Evolutionary conservation across 2,113 vertebrate species (phyloP).

Genomic region (Lasiurus cinereus): DNA sequence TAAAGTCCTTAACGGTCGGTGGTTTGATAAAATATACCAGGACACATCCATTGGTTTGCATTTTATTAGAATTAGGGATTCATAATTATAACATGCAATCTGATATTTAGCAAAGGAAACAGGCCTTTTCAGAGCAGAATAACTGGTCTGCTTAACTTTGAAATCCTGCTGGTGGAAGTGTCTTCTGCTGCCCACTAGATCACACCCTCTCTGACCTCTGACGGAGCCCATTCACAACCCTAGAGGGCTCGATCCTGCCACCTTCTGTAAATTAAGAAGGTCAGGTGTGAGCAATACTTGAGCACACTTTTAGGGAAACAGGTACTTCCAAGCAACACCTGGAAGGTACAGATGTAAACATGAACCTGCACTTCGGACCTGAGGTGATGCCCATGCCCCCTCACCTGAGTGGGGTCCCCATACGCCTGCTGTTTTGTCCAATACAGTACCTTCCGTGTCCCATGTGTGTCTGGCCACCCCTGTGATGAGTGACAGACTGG

Average conservation of each 20-base stretch:
- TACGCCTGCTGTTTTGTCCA: background rate
- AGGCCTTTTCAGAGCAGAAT: conserved; percentile 60
- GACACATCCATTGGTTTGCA: background rate
- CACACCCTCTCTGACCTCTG: background rate
- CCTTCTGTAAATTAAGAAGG: conserved; percentile 42
- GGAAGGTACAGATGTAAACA: background rate
- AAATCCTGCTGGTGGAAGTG: conserved; percentile 58
- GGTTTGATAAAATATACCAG: conserved; percentile 34
- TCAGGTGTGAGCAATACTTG: background rate
- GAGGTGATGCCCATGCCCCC: background rate
- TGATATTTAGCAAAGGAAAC: conserved; percentile 28
- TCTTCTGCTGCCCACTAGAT: conserved; percentile 25
- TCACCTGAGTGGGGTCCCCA: background rate
- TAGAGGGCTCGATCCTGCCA: background rate
- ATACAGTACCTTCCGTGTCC: background rate
- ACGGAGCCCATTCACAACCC: background rate
- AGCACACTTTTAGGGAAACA: conserved; percentile 48
- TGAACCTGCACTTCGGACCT: background rate
- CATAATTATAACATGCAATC: background rate
- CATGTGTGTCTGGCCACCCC: background rate
- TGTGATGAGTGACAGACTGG: background rate
- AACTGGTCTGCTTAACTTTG: conserved; percentile 24
- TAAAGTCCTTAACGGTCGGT: background rate
- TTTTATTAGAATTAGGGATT: conserved; percentile 37
- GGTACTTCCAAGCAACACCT: background rate